These are phyloP conservation scores for Cardiocondyla obscurior DNA, from an alignment of 1,140 invertebrate species.

Conservation along the genomic window DNA sequence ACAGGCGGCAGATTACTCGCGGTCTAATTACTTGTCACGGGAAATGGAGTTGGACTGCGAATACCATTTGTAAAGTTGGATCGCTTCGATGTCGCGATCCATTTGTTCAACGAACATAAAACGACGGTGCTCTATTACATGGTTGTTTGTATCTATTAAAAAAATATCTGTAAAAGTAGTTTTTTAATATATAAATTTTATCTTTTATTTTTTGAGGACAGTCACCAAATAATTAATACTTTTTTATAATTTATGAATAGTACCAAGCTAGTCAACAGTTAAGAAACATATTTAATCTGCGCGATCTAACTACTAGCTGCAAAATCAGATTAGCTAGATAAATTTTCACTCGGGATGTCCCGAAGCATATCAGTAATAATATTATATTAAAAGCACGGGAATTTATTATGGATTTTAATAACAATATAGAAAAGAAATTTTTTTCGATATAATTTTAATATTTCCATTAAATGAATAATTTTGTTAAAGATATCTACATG, in stretches of 20 bases:
- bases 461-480: background rate
- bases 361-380: background rate
- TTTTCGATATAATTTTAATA: background rate
- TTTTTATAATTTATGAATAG: no score
- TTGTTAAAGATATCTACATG: background rate
- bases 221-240: background rate
- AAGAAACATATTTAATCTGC: no score
- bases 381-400: background rate
- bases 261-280: no score
- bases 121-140: background rate
- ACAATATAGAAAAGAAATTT: background rate
- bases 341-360: background rate
- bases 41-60: slow-evolving; percentile 40
- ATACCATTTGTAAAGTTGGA: slow-evolving; percentile 27
- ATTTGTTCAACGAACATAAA: slow-evolving; percentile 11
- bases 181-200: background rate
- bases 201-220: no score
- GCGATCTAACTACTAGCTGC: no score
- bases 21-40: slow-evolving; percentile 52
- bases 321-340: no score
- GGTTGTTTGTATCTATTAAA: no score
- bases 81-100: slow-evolving; percentile 36
- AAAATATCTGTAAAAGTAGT: background rate
- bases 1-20: slow-evolving; percentile 53
- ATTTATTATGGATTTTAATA: background rate